Evolutionary conservation across 2,888 invertebrate genomes (phyloP).

Genomic region (Leptinotarsa rubiginosa): DNA sequence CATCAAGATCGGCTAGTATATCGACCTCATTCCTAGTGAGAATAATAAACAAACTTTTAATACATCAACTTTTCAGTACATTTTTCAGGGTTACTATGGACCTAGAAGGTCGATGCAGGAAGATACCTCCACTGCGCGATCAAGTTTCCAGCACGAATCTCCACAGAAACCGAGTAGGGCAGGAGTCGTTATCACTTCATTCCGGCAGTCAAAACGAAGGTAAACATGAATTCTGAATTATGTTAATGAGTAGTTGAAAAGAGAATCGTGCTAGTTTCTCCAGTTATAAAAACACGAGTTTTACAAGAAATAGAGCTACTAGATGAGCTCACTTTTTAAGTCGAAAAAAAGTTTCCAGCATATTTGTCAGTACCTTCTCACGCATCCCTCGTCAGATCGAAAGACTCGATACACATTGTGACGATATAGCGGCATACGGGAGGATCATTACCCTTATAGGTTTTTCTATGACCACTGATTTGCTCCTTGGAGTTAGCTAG

Average conservation of each 20-base stretch:
- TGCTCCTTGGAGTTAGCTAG: no score
- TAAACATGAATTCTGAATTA: slow-evolving; percentile 58
- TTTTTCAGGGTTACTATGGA: slow-evolving; percentile 67
- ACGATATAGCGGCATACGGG: no score
- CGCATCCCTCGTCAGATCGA: no score
- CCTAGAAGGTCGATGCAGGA: slow-evolving; percentile 68
- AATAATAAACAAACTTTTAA: slow-evolving; percentile 7
- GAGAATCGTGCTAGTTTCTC: no score
- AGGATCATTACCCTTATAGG: no score
- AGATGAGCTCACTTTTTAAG: no score
- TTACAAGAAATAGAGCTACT: no score
- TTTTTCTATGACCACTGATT: no score
- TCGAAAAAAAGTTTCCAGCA: no score
- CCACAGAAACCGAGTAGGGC: slow-evolving; percentile 77
- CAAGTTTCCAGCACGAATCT: slow-evolving; percentile 73
- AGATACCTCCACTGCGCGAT: slow-evolving; percentile 68
- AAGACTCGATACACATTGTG: no score
- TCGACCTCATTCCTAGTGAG: slow-evolving; percentile 61
- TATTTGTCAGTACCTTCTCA: no score
- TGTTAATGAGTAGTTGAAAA: neutral
- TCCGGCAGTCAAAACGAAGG: slow-evolving; percentile 88
- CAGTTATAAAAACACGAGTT: no score
- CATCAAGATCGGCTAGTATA: slow-evolving; percentile 62
- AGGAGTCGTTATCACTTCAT: slow-evolving; percentile 92
- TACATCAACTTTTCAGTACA: slow-evolving; percentile 35